Conservation (phyloP, 2,888 invertebrate genomes). For the Ochlodes sylvanus region DNA sequence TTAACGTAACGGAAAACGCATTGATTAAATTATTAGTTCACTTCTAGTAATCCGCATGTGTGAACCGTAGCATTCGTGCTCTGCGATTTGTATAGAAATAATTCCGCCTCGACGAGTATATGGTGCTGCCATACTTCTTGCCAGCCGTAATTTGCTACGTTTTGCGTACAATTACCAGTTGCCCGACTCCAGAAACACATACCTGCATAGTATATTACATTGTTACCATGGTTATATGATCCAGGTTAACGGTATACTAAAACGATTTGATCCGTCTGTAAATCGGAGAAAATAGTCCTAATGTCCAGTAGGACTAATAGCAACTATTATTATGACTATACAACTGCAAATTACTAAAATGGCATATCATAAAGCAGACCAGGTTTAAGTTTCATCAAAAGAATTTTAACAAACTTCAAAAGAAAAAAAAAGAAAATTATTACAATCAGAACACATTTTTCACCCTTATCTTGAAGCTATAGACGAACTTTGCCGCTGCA, state of each 20-base stretch:
- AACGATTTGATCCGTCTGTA: background rate
- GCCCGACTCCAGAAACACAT: conserved; percentile 55
- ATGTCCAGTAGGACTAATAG: no score
- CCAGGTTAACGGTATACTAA: background rate
- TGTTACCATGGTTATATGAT: conserved; percentile 15
- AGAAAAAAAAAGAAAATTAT: conserved; percentile 5
- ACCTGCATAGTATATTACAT: conserved; percentile 21
- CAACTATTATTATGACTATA: no score
- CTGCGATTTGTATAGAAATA: conserved; percentile 77
- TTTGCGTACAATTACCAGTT: conserved; percentile 70
- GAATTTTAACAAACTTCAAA: background rate
- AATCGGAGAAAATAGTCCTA: no score
- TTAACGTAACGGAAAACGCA: no score
- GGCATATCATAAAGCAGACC: background rate
- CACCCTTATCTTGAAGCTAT: conserved; percentile 64
- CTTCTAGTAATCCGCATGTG: conserved; percentile 22
- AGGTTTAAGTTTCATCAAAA: background rate
- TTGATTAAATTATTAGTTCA: background rate
- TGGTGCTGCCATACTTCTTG: conserved; percentile 66
- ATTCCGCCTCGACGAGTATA: conserved; percentile 57
- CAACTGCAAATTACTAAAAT: no score
- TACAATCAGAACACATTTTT: conserved; percentile 30
- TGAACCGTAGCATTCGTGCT: conserved; percentile 44
- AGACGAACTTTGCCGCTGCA: conserved; percentile 63
- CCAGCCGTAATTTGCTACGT: conserved; percentile 72